Conservation (phyloP, 2,797 vertebrate genomes). For the Knipowitschia caucasica region DNA sequence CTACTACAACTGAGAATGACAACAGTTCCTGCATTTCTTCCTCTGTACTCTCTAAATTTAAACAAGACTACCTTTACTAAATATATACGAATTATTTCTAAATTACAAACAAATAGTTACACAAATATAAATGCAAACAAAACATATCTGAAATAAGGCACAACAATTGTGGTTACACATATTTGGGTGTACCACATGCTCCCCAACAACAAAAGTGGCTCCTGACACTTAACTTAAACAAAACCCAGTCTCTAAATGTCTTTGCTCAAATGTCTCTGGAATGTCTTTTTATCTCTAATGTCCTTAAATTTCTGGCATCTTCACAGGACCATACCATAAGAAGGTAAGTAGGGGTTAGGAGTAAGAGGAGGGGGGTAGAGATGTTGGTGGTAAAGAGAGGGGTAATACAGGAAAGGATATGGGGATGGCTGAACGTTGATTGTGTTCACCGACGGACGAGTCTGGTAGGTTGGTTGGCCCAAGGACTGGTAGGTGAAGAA, state of each 20-base stretch:
- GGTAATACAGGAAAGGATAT: neutral
- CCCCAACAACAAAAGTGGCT: slow-evolving; percentile 10
- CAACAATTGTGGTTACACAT: too few species aligned
- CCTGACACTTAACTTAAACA: slow-evolving; percentile 3
- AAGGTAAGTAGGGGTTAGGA: neutral
- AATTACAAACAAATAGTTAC: too few species aligned
- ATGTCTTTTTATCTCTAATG: neutral
- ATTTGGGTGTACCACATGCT: slow-evolving; percentile 16
- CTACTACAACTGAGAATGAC: too few species aligned
- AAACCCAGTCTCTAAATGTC: neutral
- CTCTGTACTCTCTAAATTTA: too few species aligned
- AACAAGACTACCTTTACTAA: too few species aligned
- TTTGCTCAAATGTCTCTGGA: neutral
- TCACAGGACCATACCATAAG: neutral
- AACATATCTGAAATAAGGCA: too few species aligned
- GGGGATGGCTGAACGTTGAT: neutral
- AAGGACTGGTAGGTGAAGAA: slow-evolving; percentile 9
- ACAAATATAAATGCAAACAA: too few species aligned
- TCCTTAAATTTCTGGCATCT: neutral
- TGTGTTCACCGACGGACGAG: slow-evolving; percentile 1
- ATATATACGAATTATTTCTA: too few species aligned
- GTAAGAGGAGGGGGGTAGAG: neutral
- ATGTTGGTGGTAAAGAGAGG: neutral
- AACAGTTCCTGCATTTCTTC: too few species aligned
- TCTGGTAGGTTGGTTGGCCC: slow-evolving; percentile 8